A percentile compares a stretch with the other conserved stretches of the same genome.
Conservation (phyloP, 2,888 invertebrate genomes). For the Phortica okadai region DNA sequence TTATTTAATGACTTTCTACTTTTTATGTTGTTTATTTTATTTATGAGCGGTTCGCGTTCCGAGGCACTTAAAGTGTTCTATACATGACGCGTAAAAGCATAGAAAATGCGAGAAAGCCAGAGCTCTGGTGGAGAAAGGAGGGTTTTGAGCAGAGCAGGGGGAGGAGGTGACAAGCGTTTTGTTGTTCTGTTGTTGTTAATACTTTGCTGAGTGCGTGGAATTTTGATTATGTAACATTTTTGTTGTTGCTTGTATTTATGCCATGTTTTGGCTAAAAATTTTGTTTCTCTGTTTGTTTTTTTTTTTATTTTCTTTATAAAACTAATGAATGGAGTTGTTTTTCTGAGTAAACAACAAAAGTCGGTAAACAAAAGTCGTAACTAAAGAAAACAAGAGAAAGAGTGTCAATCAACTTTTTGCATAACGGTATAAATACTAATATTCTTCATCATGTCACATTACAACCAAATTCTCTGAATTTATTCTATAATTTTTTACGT, state of each 20-base stretch:
- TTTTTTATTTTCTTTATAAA: not conserved
- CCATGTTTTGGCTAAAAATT: not conserved
- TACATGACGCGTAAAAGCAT: not conserved
- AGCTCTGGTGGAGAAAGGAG: not conserved
- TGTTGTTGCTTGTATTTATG: slow-evolving; percentile 11
- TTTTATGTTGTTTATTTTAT: slow-evolving; percentile 39
- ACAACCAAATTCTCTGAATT: too few species aligned
- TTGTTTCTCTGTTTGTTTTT: not conserved
- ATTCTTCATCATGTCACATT: too few species aligned
- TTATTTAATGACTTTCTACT: slow-evolving; percentile 66
- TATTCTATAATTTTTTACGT: too few species aligned
- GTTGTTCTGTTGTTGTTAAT: not conserved
- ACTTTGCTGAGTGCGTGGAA: slow-evolving; percentile 9
- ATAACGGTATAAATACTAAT: not conserved
- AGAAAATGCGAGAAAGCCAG: slow-evolving; percentile 19
- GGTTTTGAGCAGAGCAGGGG: not conserved
- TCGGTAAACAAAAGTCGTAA: slow-evolving; percentile 5
- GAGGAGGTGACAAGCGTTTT: not conserved
- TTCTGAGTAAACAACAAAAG: not conserved
- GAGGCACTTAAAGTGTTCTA: not conserved
- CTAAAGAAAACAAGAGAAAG: not conserved
- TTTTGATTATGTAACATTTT: slow-evolving; percentile 22
- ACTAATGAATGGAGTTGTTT: slow-evolving; percentile 24
- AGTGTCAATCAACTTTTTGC: slow-evolving; percentile 25
- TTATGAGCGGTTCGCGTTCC: not conserved